Evolutionary conservation across 2,113 vertebrate genomes (phyloP).

Genomic region (Leiothrix lutea): DNA sequence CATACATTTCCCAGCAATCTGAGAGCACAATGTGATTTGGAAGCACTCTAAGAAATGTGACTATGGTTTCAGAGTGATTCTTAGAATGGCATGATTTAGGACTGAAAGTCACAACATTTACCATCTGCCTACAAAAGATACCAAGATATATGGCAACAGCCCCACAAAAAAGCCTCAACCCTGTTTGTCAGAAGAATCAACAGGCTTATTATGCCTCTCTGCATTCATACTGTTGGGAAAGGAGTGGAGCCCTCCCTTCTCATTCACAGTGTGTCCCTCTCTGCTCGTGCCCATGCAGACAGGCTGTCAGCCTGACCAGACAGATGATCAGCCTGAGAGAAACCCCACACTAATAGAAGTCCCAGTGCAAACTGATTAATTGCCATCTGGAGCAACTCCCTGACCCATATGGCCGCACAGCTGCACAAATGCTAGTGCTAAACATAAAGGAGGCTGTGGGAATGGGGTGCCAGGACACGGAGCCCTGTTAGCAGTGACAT

Average conservation of each 20-base stretch:
- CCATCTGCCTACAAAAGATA: neutral
- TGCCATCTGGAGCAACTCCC: constrained; percentile 13
- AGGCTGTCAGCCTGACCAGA: neutral
- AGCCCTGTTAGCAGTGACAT: neutral
- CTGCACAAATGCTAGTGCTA: neutral
- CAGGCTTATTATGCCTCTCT: neutral
- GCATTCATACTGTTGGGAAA: neutral
- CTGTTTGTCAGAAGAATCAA: neutral
- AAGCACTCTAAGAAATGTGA: neutral
- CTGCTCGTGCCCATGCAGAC: neutral
- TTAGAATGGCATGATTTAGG: neutral
- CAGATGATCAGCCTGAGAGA: neutral
- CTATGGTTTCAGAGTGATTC: neutral
- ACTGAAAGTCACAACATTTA: neutral
- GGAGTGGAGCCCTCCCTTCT: neutral
- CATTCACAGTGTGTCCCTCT: neutral
- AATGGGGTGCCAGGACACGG: neutral
- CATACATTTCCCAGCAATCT: neutral
- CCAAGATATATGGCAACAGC: neutral
- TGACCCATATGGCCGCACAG: neutral
- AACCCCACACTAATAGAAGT: neutral
- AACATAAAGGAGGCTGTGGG: neutral
- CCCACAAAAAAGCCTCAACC: neutral
- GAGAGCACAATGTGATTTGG: neutral
- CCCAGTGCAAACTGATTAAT: constrained; percentile 1